A percentile compares a stretch with the other conserved stretches of the same genome.
Conservation (phyloP, 2,797 vertebrate genomes). For the Crenichthys baileyi region DNA sequence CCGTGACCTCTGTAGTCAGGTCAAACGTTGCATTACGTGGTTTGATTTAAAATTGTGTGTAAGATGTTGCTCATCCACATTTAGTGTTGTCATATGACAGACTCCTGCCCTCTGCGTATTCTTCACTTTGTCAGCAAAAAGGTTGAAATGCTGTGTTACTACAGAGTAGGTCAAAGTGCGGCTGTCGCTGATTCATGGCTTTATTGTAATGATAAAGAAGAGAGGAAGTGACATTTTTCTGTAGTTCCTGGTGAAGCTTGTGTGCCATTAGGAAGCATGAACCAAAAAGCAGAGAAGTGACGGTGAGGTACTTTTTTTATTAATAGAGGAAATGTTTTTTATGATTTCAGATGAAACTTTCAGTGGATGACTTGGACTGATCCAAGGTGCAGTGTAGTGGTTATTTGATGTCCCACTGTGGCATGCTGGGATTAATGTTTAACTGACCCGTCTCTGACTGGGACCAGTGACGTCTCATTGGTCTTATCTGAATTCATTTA, state of each 20-base stretch:
- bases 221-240: background rate
- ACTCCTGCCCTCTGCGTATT: conserved; percentile 23
- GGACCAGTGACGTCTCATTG: conserved; percentile 1
- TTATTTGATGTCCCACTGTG: conserved; percentile 20
- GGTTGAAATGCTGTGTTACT: background rate
- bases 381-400: background rate
- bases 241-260: background rate
- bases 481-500: conserved; percentile 14
- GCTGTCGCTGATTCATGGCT: conserved; percentile 26
- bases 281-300: background rate
- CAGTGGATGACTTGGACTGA: background rate
- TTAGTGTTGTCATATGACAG: conserved; percentile 56
- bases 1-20: background rate
- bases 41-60: conserved; percentile 11
- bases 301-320: background rate
- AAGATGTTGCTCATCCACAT: conserved; percentile 23
- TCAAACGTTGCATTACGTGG: conserved; percentile 1
- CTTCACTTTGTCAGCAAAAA: conserved; percentile 21
- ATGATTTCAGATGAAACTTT: background rate
- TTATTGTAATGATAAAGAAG: background rate
- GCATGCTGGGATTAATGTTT: conserved; percentile 45
- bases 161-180: conserved; percentile 22
- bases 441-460: conserved; percentile 10
- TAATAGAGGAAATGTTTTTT: background rate
- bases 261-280: background rate